phyloP scores from a whole-genome alignment of 2,113 vertebrate genomes.

The Lagopus leucura region DNA sequence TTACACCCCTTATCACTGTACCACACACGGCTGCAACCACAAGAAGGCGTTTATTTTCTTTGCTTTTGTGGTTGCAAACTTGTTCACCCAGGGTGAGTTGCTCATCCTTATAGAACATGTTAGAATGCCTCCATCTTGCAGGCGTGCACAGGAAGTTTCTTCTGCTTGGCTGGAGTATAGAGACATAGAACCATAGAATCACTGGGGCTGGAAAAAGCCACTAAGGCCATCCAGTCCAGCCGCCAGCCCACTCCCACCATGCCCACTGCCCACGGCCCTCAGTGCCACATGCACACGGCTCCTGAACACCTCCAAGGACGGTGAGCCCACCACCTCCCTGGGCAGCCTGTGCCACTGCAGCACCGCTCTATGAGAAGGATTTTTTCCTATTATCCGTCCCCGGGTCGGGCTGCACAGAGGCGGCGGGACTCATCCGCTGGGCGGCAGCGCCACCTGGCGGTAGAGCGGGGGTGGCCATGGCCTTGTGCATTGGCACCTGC shows the following conservation, averaged over 20 bases:
- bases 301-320: too few relatives aligned
- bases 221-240: too few relatives aligned
- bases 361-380: too few relatives aligned
- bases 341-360: too few relatives aligned
- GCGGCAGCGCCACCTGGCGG: slow-evolving; percentile 42
- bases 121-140: rapidly evolving
- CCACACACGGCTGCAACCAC: neutral
- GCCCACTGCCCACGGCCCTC: too few relatives aligned
- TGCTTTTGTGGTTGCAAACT: neutral
- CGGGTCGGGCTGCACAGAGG: neutral
- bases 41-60: neutral
- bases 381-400: too few relatives aligned
- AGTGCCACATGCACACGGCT: too few relatives aligned
- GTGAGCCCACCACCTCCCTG: too few relatives aligned
- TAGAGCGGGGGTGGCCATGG: neutral
- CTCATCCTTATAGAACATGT: rapidly evolving
- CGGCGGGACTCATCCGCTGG: neutral
- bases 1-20: neutral
- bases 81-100: neutral
- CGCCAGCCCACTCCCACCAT: too few relatives aligned
- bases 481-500: too few relatives aligned
- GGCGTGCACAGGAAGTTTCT: neutral
- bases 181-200: neutral
- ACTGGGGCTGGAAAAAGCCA: too few relatives aligned
- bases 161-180: neutral